phyloP scores from a whole-genome alignment of 1,140 invertebrate species.

The Megalonaias nervosa region DNA sequence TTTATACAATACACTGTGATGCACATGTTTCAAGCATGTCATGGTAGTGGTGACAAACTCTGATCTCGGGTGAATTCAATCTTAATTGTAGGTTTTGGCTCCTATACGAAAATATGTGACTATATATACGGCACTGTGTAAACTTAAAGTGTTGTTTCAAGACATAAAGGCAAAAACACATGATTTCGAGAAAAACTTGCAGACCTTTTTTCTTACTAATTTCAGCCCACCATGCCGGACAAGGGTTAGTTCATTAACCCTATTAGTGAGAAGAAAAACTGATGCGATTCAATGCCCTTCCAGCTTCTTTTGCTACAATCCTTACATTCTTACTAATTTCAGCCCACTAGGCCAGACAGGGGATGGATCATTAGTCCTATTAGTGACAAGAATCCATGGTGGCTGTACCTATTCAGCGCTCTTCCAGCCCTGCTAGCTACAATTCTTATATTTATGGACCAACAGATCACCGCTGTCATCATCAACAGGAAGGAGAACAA shows the following conservation, averaged over 20 bases:
- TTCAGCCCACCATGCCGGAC: background rate
- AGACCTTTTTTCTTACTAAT: background rate
- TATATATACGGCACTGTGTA: no score
- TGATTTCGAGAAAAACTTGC: background rate
- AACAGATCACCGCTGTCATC: conserved; percentile 98
- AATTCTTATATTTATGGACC: conserved; percentile 99
- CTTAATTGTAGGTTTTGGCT: no score
- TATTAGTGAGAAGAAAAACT: background rate
- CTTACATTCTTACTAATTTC: conserved; percentile 73
- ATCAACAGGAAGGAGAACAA: conserved; percentile 81
- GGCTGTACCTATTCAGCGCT: conserved; percentile 85
- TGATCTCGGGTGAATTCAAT: no score
- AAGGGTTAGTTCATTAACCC: background rate
- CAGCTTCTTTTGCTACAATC: conserved; percentile 75
- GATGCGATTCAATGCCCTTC: background rate
- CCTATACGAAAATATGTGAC: no score
- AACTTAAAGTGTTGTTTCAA: background rate
- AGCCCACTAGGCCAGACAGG: conserved; percentile 78
- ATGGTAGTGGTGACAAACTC: no score
- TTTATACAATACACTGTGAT: no score
- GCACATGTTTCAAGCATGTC: no score
- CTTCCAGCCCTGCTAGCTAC: conserved; percentile 94
- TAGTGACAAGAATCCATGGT: conserved; percentile 84
- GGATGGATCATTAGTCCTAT: conserved; percentile 94
- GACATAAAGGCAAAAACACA: background rate